Conservation (phyloP, 2,888 invertebrate genomes). For the Crocallis elinguaria region DNA sequence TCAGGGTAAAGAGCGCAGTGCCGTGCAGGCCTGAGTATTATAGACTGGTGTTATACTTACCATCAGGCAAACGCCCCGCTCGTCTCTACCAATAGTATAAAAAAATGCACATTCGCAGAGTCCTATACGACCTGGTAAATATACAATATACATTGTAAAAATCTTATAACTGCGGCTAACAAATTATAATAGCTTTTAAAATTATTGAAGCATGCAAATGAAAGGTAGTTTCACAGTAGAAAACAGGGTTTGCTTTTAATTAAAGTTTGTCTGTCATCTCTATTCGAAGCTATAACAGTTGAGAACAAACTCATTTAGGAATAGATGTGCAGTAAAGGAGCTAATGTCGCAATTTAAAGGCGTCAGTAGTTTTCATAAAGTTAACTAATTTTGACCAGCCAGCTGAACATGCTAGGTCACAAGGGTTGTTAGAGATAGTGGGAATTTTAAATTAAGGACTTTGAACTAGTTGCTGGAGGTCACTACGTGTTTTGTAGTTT, state of each 20-base stretch:
- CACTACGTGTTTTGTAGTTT: background rate
- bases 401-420: background rate
- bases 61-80: no score
- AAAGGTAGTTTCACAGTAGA: background rate
- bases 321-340: conserved; percentile 8
- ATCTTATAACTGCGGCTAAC: conserved; percentile 9
- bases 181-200: conserved; percentile 2
- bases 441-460: background rate
- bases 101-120: no score
- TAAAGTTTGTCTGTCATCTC: conserved; percentile 21
- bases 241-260: conserved; percentile 18
- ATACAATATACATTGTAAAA: no score
- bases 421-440: background rate
- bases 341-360: background rate
- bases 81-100: no score
- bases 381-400: conserved; percentile 6
- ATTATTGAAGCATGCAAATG: conserved; percentile 4
- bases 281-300: conserved; percentile 12
- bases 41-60: no score
- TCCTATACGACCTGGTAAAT: no score
- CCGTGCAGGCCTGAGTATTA: no score
- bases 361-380: conserved; percentile 10
- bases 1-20: no score
- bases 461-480: background rate
- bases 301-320: conserved; percentile 2